Evolutionary conservation across 2,888 invertebrate species (phyloP), one percentile per base, ranked within the genome.

Genomic region (Alsophila aescularia): DNA sequence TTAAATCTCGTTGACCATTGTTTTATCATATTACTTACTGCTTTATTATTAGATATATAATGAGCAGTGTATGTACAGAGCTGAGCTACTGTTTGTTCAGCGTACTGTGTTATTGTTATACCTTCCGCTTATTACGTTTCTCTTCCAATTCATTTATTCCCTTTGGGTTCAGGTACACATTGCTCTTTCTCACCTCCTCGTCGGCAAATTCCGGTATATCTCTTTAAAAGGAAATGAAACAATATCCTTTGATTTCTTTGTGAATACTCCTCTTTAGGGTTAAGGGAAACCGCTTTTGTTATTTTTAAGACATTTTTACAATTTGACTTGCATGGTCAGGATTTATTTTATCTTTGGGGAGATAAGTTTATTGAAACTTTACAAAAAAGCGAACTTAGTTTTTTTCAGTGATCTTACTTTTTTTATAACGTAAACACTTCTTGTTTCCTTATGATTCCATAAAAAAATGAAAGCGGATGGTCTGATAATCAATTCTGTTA

Each of bases 141-240:
- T 39, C 16, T 62, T 62, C 54, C 66, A 44, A 55, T 59, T 62
- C 60, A 63, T 64, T 71, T 64, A 40, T 35, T 50, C 42, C 40
- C 48, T 57, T 62, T 55, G 37, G 37, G 36, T 52, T 43, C 29
- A 43, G 14, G 32, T 44, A 62, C 58, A 59, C 66, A 70, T 66
- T 55, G 48, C 52, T 58, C 29, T 52, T 61, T 64, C 48, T 56
- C 15, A 43, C 58, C 50, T 54, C 58, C 50, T 54, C 42, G 43
- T 40, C 36, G 12, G 35, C 43, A 34, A 41, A 63, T 16, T 21
- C 13, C n/a, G 14, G 29, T 16, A 32, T 14, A 37, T 32, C 29
- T 14, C 42, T 24, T 6, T 13, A 31, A 35, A 7, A 43, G 37
- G 39, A 27, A 56, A 51, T 42, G 36, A 27, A n/a, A 27, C 21